Base-by-base conservation (phyloP, 2,888 invertebrate species). In the Plemyria rubiginata region DNA sequence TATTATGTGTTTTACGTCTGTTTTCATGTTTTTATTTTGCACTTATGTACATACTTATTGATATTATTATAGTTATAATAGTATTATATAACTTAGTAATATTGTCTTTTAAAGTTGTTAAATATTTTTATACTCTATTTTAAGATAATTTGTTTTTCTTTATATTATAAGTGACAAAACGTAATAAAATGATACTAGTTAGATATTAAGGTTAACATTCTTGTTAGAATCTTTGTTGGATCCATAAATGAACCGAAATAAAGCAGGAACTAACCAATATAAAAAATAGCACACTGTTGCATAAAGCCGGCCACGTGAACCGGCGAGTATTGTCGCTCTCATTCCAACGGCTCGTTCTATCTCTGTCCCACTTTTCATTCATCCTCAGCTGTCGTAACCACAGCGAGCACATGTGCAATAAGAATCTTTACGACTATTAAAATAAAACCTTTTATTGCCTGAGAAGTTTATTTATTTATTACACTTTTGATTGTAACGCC, bases 371-470 rank as follows among this genome's bases (percentile, higher is more conserved):
- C 90, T 65, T 84, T 91, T 92, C 91, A 92, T 92, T 92, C 89
- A 90, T 87, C 68, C 76, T 71, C 68, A 77, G 79, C 75, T 74
- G 87, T 88, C 91, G 92, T 92, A 92, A 92, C 91, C 81, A 73
- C 88, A 79, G 55, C 71, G 67, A 78, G 77, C 81, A 84, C 89
- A 83, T 86, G 86, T 84, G 82, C 88, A 86, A 92, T 89, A 92
- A 88, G 86, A 89, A 88, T 86, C 92, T 92, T 92, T 91, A 90
- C 80, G 78, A 78, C 72, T 68, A 71, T 88, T 80, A 82, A 83
- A 87, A 92, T 92, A 91, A 91, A 92, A 91, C 79, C 82, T 85
- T 90, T 88, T 91, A 89, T 91, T 88, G 90, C 75, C 81, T 90
- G 87, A 77, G 82, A 82, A 83, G 72, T 89, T 87, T 90, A 86